Conservation (phyloP, 2,113 vertebrate species). For the Climacteris rufus region DNA sequence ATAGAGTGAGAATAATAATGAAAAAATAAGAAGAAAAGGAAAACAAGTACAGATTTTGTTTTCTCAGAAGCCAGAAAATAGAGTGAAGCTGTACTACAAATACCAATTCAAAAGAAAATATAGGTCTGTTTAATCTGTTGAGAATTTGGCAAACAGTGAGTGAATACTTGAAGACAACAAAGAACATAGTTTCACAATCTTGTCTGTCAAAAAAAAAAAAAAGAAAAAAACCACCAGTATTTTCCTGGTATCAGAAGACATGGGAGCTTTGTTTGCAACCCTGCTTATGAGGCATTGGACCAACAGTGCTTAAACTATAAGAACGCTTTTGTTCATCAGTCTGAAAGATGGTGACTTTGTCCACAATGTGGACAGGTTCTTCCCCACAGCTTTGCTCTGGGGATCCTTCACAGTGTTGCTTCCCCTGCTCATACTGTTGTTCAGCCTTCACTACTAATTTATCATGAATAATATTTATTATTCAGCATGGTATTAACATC, state of each 20-base stretch:
- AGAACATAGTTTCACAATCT: not conserved
- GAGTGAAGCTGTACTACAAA: not conserved
- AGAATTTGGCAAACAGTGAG: not conserved
- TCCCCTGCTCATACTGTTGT: not conserved
- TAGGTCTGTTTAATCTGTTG: not conserved
- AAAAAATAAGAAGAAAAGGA: not conserved
- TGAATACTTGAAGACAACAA: not conserved
- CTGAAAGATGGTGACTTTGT: not conserved
- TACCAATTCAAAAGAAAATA: not conserved
- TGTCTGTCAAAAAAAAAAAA: not conserved
- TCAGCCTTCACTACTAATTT: not conserved
- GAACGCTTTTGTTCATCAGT: not conserved
- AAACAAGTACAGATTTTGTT: not conserved
- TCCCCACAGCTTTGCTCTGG: not conserved
- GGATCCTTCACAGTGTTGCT: not conserved
- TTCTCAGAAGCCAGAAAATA: not conserved
- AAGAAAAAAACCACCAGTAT: not conserved
- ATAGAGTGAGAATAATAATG: not conserved
- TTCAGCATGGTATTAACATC: not conserved
- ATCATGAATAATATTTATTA: not conserved
- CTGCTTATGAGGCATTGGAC: not conserved
- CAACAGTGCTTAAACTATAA: not conserved
- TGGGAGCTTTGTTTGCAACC: not conserved
- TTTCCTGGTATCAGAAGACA: not conserved
- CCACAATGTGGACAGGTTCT: not conserved